Conservation (phyloP, 2,113 vertebrate species). For the Corythornis vintsioides region DNA sequence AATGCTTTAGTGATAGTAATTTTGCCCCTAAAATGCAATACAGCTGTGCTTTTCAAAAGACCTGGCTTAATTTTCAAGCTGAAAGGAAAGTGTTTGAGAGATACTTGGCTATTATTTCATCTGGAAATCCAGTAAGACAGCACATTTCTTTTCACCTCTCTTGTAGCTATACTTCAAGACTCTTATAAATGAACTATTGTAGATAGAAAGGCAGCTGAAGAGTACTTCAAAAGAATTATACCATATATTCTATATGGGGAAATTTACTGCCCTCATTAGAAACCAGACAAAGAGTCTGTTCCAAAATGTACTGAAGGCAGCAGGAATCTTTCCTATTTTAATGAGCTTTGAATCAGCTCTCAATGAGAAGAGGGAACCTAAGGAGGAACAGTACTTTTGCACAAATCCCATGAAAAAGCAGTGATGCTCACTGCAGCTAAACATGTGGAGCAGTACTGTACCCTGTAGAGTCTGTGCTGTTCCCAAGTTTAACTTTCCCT, state of each 20-base stretch:
- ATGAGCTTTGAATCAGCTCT: slow-evolving; percentile 21
- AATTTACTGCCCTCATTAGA: slow-evolving; percentile 48
- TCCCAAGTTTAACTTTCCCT: background rate
- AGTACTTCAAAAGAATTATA: slow-evolving; percentile 60
- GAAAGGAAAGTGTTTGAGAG: slow-evolving; percentile 66
- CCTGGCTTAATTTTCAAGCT: slow-evolving; percentile 53
- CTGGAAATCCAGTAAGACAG: slow-evolving; percentile 72
- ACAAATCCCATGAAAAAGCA: background rate
- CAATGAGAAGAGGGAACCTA: background rate
- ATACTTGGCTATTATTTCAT: slow-evolving; percentile 71
- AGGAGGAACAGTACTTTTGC: background rate
- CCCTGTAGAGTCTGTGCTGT: background rate
- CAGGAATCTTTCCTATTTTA: slow-evolving; percentile 8
- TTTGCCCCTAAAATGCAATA: slow-evolving; percentile 70
- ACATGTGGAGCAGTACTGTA: background rate
- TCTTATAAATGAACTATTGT: slow-evolving; percentile 57
- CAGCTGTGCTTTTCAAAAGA: slow-evolving; percentile 69
- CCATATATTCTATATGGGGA: slow-evolving; percentile 29
- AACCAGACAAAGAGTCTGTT: slow-evolving; percentile 53
- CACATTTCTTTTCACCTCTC: slow-evolving; percentile 51
- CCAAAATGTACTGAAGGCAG: slow-evolving; percentile 23
- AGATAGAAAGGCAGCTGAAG: slow-evolving; percentile 36
- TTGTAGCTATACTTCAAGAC: slow-evolving; percentile 43
- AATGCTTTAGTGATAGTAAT: slow-evolving; percentile 63
- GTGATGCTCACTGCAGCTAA: background rate